Conservation (phyloP, 2,113 vertebrate genomes). For the Podarcis cretensis region DNA sequence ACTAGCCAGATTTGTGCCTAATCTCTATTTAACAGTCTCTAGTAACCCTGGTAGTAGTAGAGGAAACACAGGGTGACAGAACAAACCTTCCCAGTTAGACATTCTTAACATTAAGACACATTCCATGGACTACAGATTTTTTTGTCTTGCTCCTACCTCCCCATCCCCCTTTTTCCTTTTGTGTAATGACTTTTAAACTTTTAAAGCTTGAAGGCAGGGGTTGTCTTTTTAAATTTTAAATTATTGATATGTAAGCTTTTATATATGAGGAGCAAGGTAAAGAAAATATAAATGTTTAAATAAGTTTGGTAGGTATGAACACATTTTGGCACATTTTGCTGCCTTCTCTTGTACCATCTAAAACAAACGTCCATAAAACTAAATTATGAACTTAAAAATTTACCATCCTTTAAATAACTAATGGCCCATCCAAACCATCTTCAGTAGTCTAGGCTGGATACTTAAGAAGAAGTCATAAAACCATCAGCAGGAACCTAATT, state of each 20-base stretch:
- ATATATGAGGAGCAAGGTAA: not conserved
- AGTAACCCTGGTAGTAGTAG: not conserved
- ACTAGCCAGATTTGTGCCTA: not conserved
- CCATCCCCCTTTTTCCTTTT: not conserved
- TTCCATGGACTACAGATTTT: not conserved
- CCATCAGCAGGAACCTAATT: slow-evolving; percentile 13
- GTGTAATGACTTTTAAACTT: not conserved
- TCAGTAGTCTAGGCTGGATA: not conserved
- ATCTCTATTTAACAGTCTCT: not conserved
- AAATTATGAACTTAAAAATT: slow-evolving; percentile 5
- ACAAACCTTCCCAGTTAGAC: not conserved
- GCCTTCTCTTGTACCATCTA: not conserved
- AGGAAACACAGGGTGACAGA: not conserved
- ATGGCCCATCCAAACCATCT: not conserved
- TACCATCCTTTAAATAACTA: slow-evolving; percentile 20
- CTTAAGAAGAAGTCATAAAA: slow-evolving; percentile 5
- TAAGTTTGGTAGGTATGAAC: not conserved
- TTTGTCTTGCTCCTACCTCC: not conserved
- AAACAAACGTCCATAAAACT: slow-evolving; percentile 23
- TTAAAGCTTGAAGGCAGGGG: not conserved
- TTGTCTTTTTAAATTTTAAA: not conserved
- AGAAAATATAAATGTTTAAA: not conserved
- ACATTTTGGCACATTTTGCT: not conserved
- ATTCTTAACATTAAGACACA: not conserved
- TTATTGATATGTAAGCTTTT: not conserved